Conservation (phyloP, 2,113 vertebrate species). For the Halichoerus grypus region DNA sequence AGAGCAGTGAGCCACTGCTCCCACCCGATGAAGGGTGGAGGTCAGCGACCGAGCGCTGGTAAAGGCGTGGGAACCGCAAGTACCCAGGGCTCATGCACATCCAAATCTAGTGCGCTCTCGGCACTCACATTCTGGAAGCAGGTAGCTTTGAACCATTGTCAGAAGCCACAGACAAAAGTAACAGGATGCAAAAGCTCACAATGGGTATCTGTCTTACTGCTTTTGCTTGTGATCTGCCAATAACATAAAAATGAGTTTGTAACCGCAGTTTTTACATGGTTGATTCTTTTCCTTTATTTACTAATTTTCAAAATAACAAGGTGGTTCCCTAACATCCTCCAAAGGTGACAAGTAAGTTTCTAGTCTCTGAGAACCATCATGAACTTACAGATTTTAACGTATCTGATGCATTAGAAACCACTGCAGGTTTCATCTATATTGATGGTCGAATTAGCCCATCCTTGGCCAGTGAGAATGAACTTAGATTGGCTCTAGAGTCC, state of each 20-base stretch:
- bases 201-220: not conserved
- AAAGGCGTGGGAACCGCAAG: not conserved
- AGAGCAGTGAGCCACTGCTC: accelerated
- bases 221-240: not conserved
- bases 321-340: not conserved
- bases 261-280: not conserved
- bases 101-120: not conserved
- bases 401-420: not conserved
- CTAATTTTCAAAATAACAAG: not conserved
- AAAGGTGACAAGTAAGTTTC: not conserved
- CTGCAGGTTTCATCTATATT: not conserved
- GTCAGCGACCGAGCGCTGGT: accelerated
- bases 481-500: not conserved
- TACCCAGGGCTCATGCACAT: accelerated
- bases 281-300: not conserved
- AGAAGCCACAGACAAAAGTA: not conserved
- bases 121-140: not conserved
- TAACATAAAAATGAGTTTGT: not conserved
- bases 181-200: not conserved
- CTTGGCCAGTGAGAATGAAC: not conserved
- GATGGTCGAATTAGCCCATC: not conserved
- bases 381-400: not conserved
- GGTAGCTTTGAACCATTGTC: not conserved
- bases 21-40: too few species aligned
- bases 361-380: not conserved